Conservation (phyloP, 2,888 invertebrate species). For the Coecobrya sp. region DNA sequence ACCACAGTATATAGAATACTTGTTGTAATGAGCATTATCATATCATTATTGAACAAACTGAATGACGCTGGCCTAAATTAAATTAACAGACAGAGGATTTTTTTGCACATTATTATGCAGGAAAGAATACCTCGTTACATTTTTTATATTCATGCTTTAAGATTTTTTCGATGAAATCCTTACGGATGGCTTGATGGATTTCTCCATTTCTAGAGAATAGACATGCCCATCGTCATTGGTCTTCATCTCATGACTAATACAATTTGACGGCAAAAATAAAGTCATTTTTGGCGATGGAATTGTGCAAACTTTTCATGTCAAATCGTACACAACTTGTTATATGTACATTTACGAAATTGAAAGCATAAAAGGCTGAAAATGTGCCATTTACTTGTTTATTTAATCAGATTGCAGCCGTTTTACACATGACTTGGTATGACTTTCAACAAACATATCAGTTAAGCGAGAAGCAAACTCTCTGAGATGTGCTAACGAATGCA, state of each 20-base stretch:
- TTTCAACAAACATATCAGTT: slow-evolving; percentile 37
- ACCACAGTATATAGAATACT: background rate
- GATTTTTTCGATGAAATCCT: background rate
- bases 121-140: background rate
- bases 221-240: background rate
- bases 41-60: background rate
- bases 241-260: background rate
- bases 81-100: background rate
- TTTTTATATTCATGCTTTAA: background rate
- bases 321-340: background rate
- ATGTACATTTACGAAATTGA: slow-evolving; percentile 31
- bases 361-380: slow-evolving; percentile 16
- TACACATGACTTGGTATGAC: slow-evolving; percentile 27
- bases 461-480: background rate
- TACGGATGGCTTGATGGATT: background rate
- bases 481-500: background rate
- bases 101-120: slow-evolving; percentile 3
- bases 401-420: slow-evolving; percentile 29
- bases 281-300: background rate
- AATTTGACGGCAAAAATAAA: background rate
- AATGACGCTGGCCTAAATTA: slow-evolving; percentile 20
- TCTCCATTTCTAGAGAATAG: background rate
- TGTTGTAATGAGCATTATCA: slow-evolving; percentile 19
- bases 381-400: slow-evolving; percentile 46
- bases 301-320: background rate